Base-by-base conservation (phyloP, 2,113 vertebrate species). In the Lagopus leucura region DNA sequence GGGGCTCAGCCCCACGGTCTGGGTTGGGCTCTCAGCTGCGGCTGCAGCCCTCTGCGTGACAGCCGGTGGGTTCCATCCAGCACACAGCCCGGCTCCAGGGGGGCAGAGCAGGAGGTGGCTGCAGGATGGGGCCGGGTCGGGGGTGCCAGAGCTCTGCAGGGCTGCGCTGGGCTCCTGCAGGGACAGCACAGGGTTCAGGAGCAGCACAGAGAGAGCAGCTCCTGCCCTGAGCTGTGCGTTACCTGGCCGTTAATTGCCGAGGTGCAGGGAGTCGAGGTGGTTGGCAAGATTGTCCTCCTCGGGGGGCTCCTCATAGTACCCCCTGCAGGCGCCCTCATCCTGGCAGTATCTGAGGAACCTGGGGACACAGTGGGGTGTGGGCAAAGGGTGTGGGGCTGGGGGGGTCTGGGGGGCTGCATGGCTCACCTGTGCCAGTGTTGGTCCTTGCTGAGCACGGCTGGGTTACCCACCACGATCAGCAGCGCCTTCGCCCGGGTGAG, bases 401-500 rank as follows among this genome's bases (percentile, higher is more conserved):
- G 15, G 15, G 16, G 22, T 10, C 30, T 21, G 11, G 65, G 19
- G 18, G 5, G 21, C 13, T 3, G 16, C 25, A 1, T 7, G 61
- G 21, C 98, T 88, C 96, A 99, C 99, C 85, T 94, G 54, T 85
- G 92, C 99, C 99, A 99, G 92, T 97, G 96, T 0, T 40, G 38
- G 64, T 99, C 99, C 10, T 97, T 96, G 66, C 91, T 90, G 89
- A 99, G 97, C 89, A 99, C 98, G 1, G 88, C 55, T 0, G 99
- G 98, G 95, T 99, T 99, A 48, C 99, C 99, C 94, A 99, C 98
- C 80, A 99, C 94, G 3, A 99, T 98, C 86, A 99, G 96, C 93
- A 99, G 95, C 50, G 99, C 97, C 96, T 99, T 99, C 86, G 99
- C 98, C 95, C 99, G 98, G 42, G 99, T 99, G 96, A 99, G 87